Evolutionary conservation across 2,113 vertebrate genomes (phyloP).

Genomic region (Neogobius melanostomus): DNA sequence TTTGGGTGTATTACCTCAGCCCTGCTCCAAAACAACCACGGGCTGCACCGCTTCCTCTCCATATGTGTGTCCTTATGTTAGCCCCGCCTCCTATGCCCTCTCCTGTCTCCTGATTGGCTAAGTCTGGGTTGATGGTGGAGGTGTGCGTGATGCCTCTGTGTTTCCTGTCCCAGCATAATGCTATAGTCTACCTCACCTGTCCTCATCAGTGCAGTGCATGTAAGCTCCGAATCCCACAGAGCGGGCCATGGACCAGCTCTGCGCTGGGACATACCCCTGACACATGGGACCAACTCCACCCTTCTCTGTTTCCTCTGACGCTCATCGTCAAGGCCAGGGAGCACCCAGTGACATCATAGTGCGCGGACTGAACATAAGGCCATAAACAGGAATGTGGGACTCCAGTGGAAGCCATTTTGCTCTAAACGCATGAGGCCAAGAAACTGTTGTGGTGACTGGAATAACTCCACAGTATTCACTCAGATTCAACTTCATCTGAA

Average conservation of each 20-base stretch:
- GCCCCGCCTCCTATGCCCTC: conserved; percentile 16
- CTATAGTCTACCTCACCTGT: conserved; percentile 73
- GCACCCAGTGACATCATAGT: conserved; percentile 6
- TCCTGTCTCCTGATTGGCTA: conserved; percentile 22
- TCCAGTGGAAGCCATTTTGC: conserved; percentile 46
- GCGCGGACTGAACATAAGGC: conserved; percentile 26
- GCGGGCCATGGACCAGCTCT: conserved; percentile 7
- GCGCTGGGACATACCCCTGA: conserved; percentile 8
- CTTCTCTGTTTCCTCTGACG: conserved; percentile 18
- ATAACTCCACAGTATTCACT: conserved; percentile 34
- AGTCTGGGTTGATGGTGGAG: conserved; percentile 13
- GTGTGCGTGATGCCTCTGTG: neutral
- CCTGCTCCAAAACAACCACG: neutral
- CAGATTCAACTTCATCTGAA: conserved; percentile 11
- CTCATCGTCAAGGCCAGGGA: conserved; percentile 1
- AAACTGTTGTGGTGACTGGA: conserved; percentile 24
- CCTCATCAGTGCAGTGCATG: conserved; percentile 47
- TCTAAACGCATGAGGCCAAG: conserved; percentile 24
- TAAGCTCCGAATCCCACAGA: conserved; percentile 4
- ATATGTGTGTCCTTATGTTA: neutral
- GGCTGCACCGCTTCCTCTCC: conserved; percentile 22
- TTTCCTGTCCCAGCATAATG: conserved; percentile 30
- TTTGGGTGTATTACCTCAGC: conserved; percentile 37
- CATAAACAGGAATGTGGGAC: conserved; percentile 26
- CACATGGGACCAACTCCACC: conserved; percentile 48